phyloP scores from a whole-genome alignment of 2,797 vertebrate species.

The Sebastes miniatus region DNA sequence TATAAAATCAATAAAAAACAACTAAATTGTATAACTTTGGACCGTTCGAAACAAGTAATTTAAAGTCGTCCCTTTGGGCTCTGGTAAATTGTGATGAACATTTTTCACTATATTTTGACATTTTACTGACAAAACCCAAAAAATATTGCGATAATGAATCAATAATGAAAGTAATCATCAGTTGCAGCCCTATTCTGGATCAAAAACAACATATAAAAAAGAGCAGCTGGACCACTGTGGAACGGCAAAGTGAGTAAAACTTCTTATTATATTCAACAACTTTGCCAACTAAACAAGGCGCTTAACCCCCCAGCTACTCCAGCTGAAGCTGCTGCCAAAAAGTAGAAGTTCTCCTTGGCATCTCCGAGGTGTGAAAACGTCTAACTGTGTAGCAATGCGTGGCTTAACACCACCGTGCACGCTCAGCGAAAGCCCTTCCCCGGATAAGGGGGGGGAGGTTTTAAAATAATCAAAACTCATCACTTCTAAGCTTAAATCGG shows the following conservation, averaged over 20 bases:
- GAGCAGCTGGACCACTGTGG: not conserved
- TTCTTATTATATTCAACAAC: slow-evolving; percentile 21
- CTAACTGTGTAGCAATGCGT: slow-evolving; percentile 9
- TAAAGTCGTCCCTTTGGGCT: not conserved
- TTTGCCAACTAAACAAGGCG: not conserved
- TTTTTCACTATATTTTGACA: not conserved
- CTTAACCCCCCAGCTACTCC: slow-evolving; percentile 16
- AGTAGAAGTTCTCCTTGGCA: slow-evolving; percentile 20
- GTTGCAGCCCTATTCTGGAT: not conserved
- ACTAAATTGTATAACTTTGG: no score
- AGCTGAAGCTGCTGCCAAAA: slow-evolving; percentile 10
- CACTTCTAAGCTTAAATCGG: slow-evolving; percentile 41
- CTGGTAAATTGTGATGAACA: not conserved
- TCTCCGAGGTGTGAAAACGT: slow-evolving; percentile 38
- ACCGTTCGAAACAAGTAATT: not conserved
- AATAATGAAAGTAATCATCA: not conserved
- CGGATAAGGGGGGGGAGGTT: slow-evolving; percentile 10
- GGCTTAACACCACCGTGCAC: slow-evolving; percentile 11
- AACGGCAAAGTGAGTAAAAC: not conserved
- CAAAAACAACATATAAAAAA: not conserved
- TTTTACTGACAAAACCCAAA: not conserved
- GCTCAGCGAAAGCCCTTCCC: slow-evolving; percentile 37
- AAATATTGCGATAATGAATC: not conserved
- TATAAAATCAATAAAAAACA: no score
- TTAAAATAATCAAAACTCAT: slow-evolving; percentile 59